Evolutionary conservation across 2,888 invertebrate species (phyloP), one percentile per base, ranked within the genome.

Genomic region (Cordilura impudica): DNA sequence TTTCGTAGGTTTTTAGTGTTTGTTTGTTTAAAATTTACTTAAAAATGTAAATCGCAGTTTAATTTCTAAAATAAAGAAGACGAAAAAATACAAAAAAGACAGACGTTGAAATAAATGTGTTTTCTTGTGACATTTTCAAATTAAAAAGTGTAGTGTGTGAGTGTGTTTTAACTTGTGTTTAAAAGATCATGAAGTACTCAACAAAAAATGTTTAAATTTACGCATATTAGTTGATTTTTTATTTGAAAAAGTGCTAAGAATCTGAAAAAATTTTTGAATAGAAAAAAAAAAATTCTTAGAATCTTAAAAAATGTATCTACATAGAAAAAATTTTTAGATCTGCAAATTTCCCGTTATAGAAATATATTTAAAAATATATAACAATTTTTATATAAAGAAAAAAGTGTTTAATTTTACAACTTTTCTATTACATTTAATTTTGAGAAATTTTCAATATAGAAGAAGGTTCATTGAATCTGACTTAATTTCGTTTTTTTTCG

Each of bases 11-110:
- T 78, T 72, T 70, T 72, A 49, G 45, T 31, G 72, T 61, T 47
- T 54, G 60, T 80, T 67, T 73, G 72, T 77, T 78, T 78, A 39
- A 70, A 76, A 82, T 84, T 85, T 83, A 83, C 87, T 88, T 85
- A 88, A 85, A 82, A 85, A 85, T 86, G 84, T 87, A 88, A 85
- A 88, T 88, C 88, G 88, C 86, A 87, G 86, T 86, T 88, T 88
- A 87, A 82, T 86, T 86, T 88, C 89, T 88, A 85, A 82, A 86
- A 81, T 82, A 77, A 85, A 71, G 83, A 84, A 53, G 53, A 76
- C 29, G 16, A 47, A 31, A 29, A 47, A 39, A 23, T n/a, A 19
- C 61, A 45, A 45, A 63, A 18, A 49, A 74, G 10, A 53, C n/a
- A 75, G 45, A 31, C 51, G 26, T 67, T 49, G 29, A 19, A 31